Base-by-base conservation (phyloP, 2,888 invertebrate species). In the Halictus ligatus region DNA sequence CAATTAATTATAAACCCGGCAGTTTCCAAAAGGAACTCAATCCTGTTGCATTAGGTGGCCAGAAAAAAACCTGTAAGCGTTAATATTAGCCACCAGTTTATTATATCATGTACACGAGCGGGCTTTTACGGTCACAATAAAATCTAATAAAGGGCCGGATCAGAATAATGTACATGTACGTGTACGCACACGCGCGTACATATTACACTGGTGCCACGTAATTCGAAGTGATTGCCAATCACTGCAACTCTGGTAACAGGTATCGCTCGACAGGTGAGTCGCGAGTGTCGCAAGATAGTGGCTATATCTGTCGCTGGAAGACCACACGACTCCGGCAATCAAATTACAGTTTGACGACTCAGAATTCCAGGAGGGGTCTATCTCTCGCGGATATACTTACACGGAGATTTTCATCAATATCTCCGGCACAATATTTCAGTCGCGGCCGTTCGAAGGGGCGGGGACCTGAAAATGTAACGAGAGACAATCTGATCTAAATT, bases 401-500 rank as follows among this genome's bases (percentile, higher is more conserved):
- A 2, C 15, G 71, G 29, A 75, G 78, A 84, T 84, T 75, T 84
- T 84, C 85, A 78, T 84, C 75, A 79, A 75, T 64, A 75, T 72
- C 50, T 84, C 79, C 35, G 0, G 48, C 48, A 29, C 48, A 46
- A 72, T 46, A 18, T 72, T n/a, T 25, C 15, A 46, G 25, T n/a
- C 21, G 25, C 64, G 7, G 2, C 29, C 64, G 10, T 12, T 12
- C 13, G 15, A 18, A 25, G 48, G 67, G 84, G 78, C 78, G 71
- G 78, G 6, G 21, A 46, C 64, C 40, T n/a, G 48, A 54, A 67
- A 73, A 82, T 60, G 29, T 69, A 83, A 75, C 74, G 75, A 72
- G 75, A 75, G 78, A 84, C 84, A 78, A 79, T 84, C 67, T 75
- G 29, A 43, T 64, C 64, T 64, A 78, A 84, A 84, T 84, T 84